Base-by-base conservation (phyloP, 2,888 invertebrate genomes). In the Flexamia atlantica region DNA sequence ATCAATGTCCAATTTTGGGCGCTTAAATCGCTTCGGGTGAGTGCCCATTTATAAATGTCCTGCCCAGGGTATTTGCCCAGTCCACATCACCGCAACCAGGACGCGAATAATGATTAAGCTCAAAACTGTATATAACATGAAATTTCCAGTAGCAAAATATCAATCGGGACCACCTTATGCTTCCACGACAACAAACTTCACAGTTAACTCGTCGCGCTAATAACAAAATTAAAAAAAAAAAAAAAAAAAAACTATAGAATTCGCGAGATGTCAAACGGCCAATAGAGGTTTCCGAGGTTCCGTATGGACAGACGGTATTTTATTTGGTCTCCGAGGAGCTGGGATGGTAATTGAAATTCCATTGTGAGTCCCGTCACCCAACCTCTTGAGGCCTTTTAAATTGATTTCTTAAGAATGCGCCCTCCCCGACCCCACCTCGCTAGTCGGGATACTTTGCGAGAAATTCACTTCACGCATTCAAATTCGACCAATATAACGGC, bases 291-390 rank as follows among this genome's bases (percentile, higher is more conserved):
- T 23, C 20, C 20, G 53, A n/a, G 32, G 68, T 68, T 72, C 28
- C 72, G 20, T 72, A 72, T 72, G 72, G 72, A 72, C 72, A 42
- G 72, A 32, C 70, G 42, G 68, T 68, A 68, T 81, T 81, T 81
- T 81, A 81, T 81, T 81, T 81, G 81, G 68, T 68, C 64, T 68
- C 68, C 25, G 36, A 81, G 81, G 68, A 81, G 81, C 68, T 30
- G 42, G 40, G 68, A 68, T 83, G 83, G 83, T 83, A 83, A 83
- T 83, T 83, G 83, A 83, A 83, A 83, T 83, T 83, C 83, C 83
- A 83, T 83, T 83, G 83, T 83, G 74, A 83, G 25, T 23, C 60
- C 36, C 57, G 60, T 83, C 74, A 60, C 74, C 74, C 76, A 23
- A n/a, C 74, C 82, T 68, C 83, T 83, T 68, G 68, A 83, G 79